Evolutionary conservation across 2,113 vertebrate species (phyloP).

Genomic region (Rhinopithecus roxellana): DNA sequence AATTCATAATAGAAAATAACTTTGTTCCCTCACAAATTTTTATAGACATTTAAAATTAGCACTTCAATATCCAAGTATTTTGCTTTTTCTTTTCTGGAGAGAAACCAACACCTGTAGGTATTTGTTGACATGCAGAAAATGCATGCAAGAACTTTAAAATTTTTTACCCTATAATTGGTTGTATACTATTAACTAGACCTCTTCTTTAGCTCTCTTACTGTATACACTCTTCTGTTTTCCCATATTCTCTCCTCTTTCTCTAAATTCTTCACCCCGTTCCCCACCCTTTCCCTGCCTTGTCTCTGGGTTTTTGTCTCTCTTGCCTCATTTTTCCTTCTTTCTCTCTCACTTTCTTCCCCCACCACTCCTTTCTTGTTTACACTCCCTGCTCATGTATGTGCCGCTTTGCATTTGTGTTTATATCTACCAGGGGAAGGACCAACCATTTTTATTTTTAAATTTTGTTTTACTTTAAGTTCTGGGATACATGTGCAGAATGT

Average conservation of each 20-base stretch:
- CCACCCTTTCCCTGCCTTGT: accelerated
- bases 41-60: not conserved
- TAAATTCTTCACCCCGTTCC: not conserved
- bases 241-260: not conserved
- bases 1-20: conserved; percentile 7
- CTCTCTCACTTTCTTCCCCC: not conserved
- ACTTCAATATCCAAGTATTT: conserved; percentile 10
- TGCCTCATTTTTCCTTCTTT: not conserved
- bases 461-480: too few relatives aligned
- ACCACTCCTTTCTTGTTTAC: not conserved
- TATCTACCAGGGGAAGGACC: not conserved
- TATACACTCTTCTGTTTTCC: not conserved
- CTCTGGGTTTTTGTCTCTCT: not conserved
- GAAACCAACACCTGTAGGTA: not conserved
- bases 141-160: not conserved
- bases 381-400: not conserved
- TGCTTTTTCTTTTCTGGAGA: not conserved
- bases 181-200: not conserved
- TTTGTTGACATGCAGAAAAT: not conserved
- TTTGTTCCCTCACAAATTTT: not conserved
- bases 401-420: not conserved
- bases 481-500: too few relatives aligned
- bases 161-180: not conserved
- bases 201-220: not conserved
- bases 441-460: not conserved